Base-by-base conservation (phyloP, 1,140 invertebrate species). In the Forficula auricularia region DNA sequence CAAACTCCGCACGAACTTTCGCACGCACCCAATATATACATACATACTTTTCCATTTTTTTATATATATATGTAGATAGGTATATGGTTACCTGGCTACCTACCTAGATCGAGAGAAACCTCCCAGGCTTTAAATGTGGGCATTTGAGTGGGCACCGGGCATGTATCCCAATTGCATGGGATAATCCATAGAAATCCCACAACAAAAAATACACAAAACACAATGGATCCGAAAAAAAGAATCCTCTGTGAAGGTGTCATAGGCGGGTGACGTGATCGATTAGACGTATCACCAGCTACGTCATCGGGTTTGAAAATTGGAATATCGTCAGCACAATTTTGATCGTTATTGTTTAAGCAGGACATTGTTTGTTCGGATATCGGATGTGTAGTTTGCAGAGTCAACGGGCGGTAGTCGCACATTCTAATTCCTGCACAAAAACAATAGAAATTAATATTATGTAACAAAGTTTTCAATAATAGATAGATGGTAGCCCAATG, bases 181-280 rank as follows among this genome's bases (percentile, higher is more conserved):
- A 82, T 57, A 10, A 75, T 64, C 73, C 80, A 83, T 2, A 84
- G 57, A 56, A 83, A 83, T 48, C 76, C 65, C 9, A 80, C 50
- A 14, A 82, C 70, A 9, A 75, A 77, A 35, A 78, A 60, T 18
- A 80, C 56, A 50, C 79, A 83, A 12, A 79, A 54, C 18, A 81
- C 50, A 44, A 82, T 71, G 7, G 79, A 82, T 9, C 66, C 58
- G 10, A 77, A 57, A 47, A 82, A 77, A 22, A 71, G 74, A 33
- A 71, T 64, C 37, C 71, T 69, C 13, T 79, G 63, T 33, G 71
- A 52, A n/a, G 66, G 61, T 0, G 75, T 73, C 73, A 81, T 77
- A 47, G 57, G 72, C 62, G 4, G 56, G 64, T 42, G 64, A 63
- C 42, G 39, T 2, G 10, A 16, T 20, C 15, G 14, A 10, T 27